Base-by-base conservation (phyloP, 1,140 invertebrate genomes). In the Hesperophylax magnus region DNA sequence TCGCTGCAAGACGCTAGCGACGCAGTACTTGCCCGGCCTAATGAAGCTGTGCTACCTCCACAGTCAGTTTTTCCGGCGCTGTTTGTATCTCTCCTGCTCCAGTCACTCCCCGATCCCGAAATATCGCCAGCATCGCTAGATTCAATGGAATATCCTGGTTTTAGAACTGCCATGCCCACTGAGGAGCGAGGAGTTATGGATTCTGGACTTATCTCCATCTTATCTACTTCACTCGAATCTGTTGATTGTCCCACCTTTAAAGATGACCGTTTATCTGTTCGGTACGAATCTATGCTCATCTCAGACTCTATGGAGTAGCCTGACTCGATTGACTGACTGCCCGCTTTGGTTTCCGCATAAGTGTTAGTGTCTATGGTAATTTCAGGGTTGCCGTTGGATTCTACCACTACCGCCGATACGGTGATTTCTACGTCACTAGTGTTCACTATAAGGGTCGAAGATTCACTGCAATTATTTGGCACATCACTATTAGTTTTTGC, bases 1-100 rank as follows among this genome's bases (percentile, higher is more conserved):
- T 92, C 92, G 79, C 91, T 91, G 82, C 90, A 92, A 4, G 93
- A 94, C 0, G 90, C 89, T 6, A 94, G 85, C 0, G 93, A 94
- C 3, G 92, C 91, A 7, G 93, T 92, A 84, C 93, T 94, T 4
- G 91, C 92, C 72, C 90, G 92, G 65, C 92, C 91, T 24, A 91
- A 84, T 4, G 90, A 91, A 7, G 90, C 90, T 0, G 89, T 91
- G 72, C 90, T 90, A 31, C 84, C 83, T 54, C 86, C 84, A 39
- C 80, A 84, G 52, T 81, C 79, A 20, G 80, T 76, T 77, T 81
- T 84, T 15, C 82, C 71, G 15, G 78, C 75, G 60, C 81, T 82
- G 27, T 84, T 85, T n/a, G 80, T 83, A 77, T 90, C 89, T 81
- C 90, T 84, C 78, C 90, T 85, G 82, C 91, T 89, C 89, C 91